A percentile compares a stretch with the other conserved stretches of the same genome.
Conservation (phyloP, 2,797 vertebrate species). For the Helicolenus hilgendorfi region DNA sequence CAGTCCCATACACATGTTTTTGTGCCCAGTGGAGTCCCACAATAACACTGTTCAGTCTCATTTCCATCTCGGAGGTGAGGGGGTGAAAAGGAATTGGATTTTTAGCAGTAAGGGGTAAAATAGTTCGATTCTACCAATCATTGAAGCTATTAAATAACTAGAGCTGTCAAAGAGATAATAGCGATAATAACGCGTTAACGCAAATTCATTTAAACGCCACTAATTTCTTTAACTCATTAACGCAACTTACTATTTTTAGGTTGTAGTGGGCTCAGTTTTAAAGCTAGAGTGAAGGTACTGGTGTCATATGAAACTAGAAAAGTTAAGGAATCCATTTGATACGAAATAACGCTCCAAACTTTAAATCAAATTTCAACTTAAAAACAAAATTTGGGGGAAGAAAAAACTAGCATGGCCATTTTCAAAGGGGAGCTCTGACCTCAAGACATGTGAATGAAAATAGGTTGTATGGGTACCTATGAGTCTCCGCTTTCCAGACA, state of each 20-base stretch:
- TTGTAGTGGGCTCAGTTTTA: neutral
- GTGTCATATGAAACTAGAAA: neutral
- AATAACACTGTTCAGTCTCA: neutral
- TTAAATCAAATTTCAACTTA: too few relatives aligned
- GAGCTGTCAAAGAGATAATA: neutral
- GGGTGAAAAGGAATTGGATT: neutral
- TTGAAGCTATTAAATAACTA: neutral
- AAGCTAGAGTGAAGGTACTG: neutral
- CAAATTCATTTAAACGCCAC: neutral
- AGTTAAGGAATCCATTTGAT: neutral
- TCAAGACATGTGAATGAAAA: too few relatives aligned
- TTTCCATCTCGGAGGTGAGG: slow-evolving; percentile 5
- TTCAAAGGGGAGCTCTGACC: neutral
- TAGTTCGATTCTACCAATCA: neutral
- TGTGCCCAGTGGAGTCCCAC: neutral
- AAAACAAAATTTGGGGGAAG: neutral
- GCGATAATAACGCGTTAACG: neutral
- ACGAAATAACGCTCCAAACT: too few relatives aligned
- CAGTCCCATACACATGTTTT: slow-evolving; percentile 20
- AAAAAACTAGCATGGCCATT: neutral
- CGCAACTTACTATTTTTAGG: too few relatives aligned
- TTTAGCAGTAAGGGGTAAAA: neutral
- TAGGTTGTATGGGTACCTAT: too few relatives aligned
- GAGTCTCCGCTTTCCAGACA: too few relatives aligned
- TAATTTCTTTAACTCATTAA: too few relatives aligned